Conservation (phyloP, 2,888 invertebrate species). For the Rhogogaster chlorosoma region DNA sequence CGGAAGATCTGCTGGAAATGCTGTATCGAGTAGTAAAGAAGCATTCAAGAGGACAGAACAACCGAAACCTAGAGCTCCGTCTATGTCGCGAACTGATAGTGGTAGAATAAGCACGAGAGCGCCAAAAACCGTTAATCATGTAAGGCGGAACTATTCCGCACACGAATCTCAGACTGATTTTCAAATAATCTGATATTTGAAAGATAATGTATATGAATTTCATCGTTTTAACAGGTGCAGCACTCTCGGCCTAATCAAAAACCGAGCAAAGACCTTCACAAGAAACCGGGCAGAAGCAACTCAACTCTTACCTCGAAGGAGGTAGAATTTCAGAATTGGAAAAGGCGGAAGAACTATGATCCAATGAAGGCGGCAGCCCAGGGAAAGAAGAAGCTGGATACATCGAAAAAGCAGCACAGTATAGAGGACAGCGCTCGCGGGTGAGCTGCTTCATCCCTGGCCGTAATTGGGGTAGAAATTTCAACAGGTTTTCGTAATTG, state of each 20-base stretch:
- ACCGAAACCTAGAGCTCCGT: constrained; percentile 67
- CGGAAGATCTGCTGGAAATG: constrained; percentile 62
- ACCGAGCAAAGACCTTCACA: constrained; percentile 72
- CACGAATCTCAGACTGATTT: constrained; percentile 67
- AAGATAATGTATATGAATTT: background rate
- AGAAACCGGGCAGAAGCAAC: constrained; percentile 83
- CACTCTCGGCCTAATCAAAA: constrained; percentile 71
- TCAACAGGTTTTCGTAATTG: background rate
- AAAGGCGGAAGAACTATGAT: constrained; percentile 96
- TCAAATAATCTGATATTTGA: background rate
- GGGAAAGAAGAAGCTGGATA: constrained; percentile 82
- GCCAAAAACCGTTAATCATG: constrained; percentile 70
- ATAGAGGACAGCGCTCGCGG: constrained; percentile 70
- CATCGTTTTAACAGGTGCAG: constrained; percentile 68
- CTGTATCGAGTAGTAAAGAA: constrained; percentile 64
- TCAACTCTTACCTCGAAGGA: constrained; percentile 89
- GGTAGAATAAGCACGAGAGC: constrained; percentile 84
- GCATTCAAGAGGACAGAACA: constrained; percentile 64
- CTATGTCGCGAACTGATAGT: constrained; percentile 82
- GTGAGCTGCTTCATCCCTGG: constrained; percentile 58
- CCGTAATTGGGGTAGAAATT: background rate
- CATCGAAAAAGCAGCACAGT: constrained; percentile 70
- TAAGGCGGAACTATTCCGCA: constrained; percentile 73
- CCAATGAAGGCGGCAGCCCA: constrained; percentile 96
- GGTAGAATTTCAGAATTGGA: constrained; percentile 96